Conservation (phyloP, 2,113 vertebrate genomes). For the Takifugu bimaculatus region DNA sequence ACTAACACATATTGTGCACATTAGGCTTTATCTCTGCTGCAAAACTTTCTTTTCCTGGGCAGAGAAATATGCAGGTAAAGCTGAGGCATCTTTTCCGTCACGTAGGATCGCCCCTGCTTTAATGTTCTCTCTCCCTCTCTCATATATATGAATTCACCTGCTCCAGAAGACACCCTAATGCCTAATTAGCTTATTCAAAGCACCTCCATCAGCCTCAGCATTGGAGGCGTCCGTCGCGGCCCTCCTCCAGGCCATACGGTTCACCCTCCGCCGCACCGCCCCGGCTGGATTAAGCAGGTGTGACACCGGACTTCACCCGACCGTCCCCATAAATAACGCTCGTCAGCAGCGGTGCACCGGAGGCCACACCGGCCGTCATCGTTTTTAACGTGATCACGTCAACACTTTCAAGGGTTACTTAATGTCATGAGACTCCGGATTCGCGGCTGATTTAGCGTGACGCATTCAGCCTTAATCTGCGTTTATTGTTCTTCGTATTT, state of each 20-base stretch:
- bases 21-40: conserved; percentile 47
- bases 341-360: conserved; percentile 32
- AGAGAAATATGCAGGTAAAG: conserved; percentile 32
- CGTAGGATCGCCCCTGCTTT: conserved; percentile 41
- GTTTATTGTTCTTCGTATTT: conserved; percentile 73
- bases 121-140: conserved; percentile 41
- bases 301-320: conserved; percentile 46
- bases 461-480: conserved; percentile 73
- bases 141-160: conserved; percentile 70
- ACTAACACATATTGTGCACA: conserved; percentile 55
- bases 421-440: conserved; percentile 68
- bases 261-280: background rate
- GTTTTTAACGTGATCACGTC: conserved; percentile 66
- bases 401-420: conserved; percentile 67
- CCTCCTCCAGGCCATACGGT: conserved; percentile 16
- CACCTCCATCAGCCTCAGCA: conserved; percentile 42
- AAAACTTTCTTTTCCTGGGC: conserved; percentile 16
- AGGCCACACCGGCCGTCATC: conserved; percentile 34
- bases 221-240: conserved; percentile 42
- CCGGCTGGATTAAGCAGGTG: conserved; percentile 52
- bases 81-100: conserved; percentile 62
- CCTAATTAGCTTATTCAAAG: conserved; percentile 62
- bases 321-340: conserved; percentile 45
- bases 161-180: conserved; percentile 40
- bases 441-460: conserved; percentile 58